Evolutionary conservation across 2,888 invertebrate species (phyloP).

Genomic region (Ferrisia virgata): DNA sequence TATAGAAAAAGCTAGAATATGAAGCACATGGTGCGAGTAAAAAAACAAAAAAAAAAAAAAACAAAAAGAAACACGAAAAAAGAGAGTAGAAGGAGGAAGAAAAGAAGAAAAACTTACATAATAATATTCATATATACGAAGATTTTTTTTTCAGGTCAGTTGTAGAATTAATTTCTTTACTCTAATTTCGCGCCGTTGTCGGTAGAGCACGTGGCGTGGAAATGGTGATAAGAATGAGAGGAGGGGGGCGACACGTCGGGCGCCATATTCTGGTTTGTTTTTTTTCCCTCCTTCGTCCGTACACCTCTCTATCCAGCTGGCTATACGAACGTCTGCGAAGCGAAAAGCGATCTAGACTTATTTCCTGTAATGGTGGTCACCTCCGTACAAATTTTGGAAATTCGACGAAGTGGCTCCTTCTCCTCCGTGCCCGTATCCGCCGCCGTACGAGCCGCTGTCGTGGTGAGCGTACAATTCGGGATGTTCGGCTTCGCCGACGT

Average conservation of each 20-base stretch:
- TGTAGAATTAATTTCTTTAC: background rate
- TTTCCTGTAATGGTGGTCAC: constrained; percentile 32
- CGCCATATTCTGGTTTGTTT: too few relatives aligned
- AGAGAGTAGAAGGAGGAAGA: background rate
- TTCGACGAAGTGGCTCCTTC: constrained; percentile 35
- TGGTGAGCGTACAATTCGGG: constrained; percentile 52
- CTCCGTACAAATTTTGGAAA: constrained; percentile 32
- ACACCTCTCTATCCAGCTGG: background rate
- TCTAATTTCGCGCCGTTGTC: background rate
- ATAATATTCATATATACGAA: background rate
- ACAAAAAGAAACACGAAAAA: background rate
- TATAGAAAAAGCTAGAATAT: background rate
- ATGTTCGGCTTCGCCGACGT: constrained; percentile 68
- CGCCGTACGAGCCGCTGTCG: background rate
- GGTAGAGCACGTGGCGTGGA: background rate
- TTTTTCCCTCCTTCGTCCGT: too few relatives aligned
- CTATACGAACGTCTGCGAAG: background rate
- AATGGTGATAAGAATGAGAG: too few relatives aligned
- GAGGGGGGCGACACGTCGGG: too few relatives aligned
- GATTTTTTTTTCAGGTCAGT: background rate
- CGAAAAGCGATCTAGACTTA: background rate
- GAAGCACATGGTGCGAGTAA: background rate
- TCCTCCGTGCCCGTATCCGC: background rate
- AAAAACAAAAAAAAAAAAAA: background rate
- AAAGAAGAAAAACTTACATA: background rate